A percentile compares a stretch with the other conserved stretches of the same genome.
These are phyloP conservation scores for Phrynocephalus vlangalii DNA, from an alignment of 2,797 vertebrate species.

Conservation along the genomic window DNA sequence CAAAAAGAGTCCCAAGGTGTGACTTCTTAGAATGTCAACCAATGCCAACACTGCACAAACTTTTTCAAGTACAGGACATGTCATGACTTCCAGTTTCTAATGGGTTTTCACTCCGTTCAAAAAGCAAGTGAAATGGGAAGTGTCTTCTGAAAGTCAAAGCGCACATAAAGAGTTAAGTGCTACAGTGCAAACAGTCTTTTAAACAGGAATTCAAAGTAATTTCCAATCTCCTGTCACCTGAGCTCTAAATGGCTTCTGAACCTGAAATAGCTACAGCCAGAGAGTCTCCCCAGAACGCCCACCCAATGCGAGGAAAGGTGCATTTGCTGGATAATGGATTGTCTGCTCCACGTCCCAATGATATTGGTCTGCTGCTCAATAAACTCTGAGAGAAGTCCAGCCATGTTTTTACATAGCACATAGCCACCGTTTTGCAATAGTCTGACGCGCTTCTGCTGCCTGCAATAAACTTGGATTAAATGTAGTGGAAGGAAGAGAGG, in stretches of 20 bases:
- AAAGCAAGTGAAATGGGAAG: conserved; percentile 37
- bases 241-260: conserved; percentile 45
- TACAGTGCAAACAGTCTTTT: conserved; percentile 61
- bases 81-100: background rate
- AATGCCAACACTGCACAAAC: background rate
- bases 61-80: background rate
- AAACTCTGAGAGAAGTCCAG: conserved; percentile 29
- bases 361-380: conserved; percentile 26
- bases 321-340: conserved; percentile 41
- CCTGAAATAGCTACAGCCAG: conserved; percentile 42
- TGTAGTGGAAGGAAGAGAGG: background rate
- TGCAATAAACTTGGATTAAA: background rate
- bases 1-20: conserved; percentile 27
- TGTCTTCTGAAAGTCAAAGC: conserved; percentile 4
- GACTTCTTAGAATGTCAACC: conserved; percentile 34
- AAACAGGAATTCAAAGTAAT: conserved; percentile 63
- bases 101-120: conserved; percentile 20
- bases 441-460: background rate
- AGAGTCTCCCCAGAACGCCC: background rate
- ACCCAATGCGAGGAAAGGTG: conserved; percentile 33
- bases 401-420: conserved; percentile 1
- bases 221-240: conserved; percentile 60
- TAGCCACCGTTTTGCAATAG: background rate
- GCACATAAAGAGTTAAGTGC: conserved; percentile 49
- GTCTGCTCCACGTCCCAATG: conserved; percentile 11